These are phyloP conservation scores for Anagyrus pseudococci DNA, from an alignment of 2,888 invertebrate species.

Conservation along the genomic window DNA sequence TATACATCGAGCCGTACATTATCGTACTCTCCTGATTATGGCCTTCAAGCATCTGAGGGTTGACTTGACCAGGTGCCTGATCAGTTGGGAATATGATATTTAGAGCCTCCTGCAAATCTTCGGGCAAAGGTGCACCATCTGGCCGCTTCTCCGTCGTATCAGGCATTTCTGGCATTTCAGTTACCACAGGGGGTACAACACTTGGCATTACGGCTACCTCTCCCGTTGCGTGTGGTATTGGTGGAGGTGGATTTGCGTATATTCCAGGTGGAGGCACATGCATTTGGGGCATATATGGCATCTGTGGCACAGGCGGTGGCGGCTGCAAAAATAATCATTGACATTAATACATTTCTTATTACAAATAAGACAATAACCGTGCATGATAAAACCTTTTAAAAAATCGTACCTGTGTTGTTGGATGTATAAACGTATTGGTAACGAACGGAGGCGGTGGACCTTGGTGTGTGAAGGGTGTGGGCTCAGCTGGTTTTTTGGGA, in stretches of 20 bases:
- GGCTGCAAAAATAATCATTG: constrained; percentile 1
- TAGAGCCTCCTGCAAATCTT: constrained; percentile 72
- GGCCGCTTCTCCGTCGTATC: constrained; percentile 61
- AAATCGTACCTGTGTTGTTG: constrained; percentile 38
- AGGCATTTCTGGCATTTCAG: constrained; percentile 54
- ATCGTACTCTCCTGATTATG: constrained; percentile 49
- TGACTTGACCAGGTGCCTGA: constrained; percentile 19
- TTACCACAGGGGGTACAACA: constrained; percentile 44
- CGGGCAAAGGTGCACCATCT: constrained; percentile 65
- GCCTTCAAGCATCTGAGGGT: background rate
- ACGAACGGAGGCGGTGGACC: constrained; percentile 53
- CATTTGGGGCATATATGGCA: constrained; percentile 39
- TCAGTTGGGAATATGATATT: constrained; percentile 71
- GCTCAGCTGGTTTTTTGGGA: constrained; percentile 33
- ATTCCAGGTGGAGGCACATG: constrained; percentile 43
- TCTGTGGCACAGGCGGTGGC: constrained; percentile 28
- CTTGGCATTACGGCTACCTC: constrained; percentile 40
- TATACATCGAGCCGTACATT: constrained; percentile 59
- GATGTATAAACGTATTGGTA: constrained; percentile 49
- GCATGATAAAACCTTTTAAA: background rate
- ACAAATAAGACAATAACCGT: background rate
- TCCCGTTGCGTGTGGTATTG: constrained; percentile 44
- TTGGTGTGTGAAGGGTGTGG: constrained; percentile 49
- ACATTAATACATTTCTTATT: background rate
- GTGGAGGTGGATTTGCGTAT: constrained; percentile 56